phyloP scores from a whole-genome alignment of 2,113 vertebrate genomes.

The Salvelinus alpinus region DNA sequence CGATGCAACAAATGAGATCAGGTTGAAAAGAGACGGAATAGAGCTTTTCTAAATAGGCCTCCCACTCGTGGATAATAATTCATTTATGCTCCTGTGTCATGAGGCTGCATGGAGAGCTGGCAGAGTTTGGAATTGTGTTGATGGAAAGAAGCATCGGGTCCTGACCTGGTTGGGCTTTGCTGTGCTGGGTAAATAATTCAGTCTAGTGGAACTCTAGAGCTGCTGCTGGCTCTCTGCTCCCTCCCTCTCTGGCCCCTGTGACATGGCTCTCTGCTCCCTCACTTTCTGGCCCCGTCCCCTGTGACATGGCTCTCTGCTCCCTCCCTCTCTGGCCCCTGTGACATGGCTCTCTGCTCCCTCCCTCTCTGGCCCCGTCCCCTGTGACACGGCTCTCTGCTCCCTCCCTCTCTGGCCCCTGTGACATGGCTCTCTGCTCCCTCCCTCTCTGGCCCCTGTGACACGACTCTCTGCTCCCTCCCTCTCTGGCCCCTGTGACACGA shows the following conservation, averaged over 20 bases:
- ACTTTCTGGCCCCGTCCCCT: no score
- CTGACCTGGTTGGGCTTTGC: neutral
- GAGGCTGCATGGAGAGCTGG: neutral
- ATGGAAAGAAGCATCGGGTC: neutral
- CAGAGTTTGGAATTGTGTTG: neutral
- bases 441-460: no score
- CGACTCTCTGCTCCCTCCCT: neutral
- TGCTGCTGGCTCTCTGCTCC: constrained; percentile 5
- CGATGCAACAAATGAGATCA: no score
- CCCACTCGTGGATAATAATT: neutral
- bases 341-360: neutral
- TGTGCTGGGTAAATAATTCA: constrained; percentile 30
- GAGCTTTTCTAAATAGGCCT: neutral
- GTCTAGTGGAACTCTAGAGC: constrained; percentile 26
- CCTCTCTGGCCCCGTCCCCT: no score
- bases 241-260: neutral
- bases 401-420: neutral
- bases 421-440: no score
- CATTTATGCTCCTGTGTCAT: neutral
- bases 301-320: neutral
- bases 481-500: neutral
- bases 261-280: no score
- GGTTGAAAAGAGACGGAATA: neutral
- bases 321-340: neutral
- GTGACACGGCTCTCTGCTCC: constrained; percentile 1